Conservation (phyloP, 2,888 invertebrate species). For the Phragmatobia fuliginosa region DNA sequence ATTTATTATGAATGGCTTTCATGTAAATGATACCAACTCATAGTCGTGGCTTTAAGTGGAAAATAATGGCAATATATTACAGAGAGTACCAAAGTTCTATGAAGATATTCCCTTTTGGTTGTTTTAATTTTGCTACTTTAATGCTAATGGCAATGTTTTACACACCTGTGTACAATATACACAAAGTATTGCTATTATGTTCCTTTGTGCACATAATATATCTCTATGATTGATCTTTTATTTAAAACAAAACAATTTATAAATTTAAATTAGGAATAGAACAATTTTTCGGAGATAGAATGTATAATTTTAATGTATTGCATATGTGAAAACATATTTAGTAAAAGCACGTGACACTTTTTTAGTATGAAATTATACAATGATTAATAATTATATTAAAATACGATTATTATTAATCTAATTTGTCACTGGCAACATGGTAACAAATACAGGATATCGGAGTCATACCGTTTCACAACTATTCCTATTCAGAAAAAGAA, state of each 20-base stretch:
- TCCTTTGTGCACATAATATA: not conserved
- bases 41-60: not conserved
- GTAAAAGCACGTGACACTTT: too few relatives aligned
- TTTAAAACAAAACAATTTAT: not conserved
- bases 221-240: not conserved
- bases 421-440: too few relatives aligned
- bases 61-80: conserved; percentile 7
- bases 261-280: not conserved
- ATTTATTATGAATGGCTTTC: conserved; percentile 7
- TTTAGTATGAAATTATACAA: too few relatives aligned
- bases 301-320: too few relatives aligned
- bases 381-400: too few relatives aligned
- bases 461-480: too few relatives aligned
- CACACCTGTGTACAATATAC: conserved; percentile 1
- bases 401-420: too few relatives aligned
- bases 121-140: conserved; percentile 8
- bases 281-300: too few relatives aligned
- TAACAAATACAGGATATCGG: too few relatives aligned
- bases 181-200: not conserved
- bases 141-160: not conserved
- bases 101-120: conserved; percentile 3
- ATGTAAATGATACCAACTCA: conserved; percentile 2
- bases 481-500: too few relatives aligned
- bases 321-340: too few relatives aligned
- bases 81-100: conserved; percentile 6